Conservation (phyloP, 2,113 vertebrate genomes). For the Pterocles gutturalis region DNA sequence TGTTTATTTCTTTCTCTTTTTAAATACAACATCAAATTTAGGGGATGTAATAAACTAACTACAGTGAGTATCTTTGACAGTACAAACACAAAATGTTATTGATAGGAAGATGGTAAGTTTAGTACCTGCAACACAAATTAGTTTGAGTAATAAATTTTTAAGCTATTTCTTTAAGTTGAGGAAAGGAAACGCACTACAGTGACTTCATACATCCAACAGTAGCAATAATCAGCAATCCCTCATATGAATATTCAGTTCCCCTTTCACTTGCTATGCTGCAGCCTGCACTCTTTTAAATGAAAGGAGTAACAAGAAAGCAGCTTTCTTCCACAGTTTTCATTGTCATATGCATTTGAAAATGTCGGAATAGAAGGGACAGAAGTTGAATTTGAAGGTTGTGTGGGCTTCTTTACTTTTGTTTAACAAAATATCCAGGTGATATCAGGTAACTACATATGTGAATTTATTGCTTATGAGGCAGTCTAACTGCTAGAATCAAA, state of each 20-base stretch:
- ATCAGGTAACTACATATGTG: not conserved
- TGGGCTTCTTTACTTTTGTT: not conserved
- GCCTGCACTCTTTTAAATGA: not conserved
- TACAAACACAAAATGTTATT: not conserved
- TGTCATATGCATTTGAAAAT: not conserved
- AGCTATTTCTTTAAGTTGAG: not conserved
- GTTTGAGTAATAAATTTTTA: not conserved
- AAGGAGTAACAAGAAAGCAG: not conserved
- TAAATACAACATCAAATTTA: not conserved
- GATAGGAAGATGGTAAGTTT: not conserved
- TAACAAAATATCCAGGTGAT: not conserved
- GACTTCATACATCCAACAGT: not conserved
- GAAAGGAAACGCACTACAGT: constrained; percentile 18
- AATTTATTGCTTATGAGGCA: not conserved
- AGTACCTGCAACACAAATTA: not conserved
- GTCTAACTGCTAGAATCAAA: not conserved
- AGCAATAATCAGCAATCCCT: not conserved
- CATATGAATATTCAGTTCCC: constrained; percentile 6
- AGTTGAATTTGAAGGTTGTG: not conserved
- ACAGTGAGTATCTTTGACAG: not conserved
- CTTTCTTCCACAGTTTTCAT: not conserved
- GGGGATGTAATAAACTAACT: constrained; percentile 7
- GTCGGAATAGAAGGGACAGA: not conserved
- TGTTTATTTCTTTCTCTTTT: not conserved
- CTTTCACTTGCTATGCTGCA: not conserved